Evolutionary conservation across 2,888 invertebrate species (phyloP).

Genomic region (Diploptera punctata): DNA sequence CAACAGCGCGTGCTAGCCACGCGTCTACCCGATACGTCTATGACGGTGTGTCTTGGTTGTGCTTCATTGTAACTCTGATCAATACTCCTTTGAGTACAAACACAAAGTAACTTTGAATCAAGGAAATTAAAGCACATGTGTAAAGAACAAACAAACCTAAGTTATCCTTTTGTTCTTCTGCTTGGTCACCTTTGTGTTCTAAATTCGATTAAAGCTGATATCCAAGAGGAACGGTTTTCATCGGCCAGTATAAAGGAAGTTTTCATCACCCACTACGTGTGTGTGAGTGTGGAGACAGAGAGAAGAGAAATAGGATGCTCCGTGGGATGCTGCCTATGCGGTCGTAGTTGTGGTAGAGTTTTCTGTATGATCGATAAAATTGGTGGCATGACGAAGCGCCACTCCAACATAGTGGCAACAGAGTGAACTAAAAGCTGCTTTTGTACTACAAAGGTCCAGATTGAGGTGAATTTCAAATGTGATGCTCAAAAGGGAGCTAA

Average conservation of each 20-base stretch:
- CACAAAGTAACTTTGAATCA: neutral
- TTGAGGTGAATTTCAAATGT: no score
- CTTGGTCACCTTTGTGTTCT: slow-evolving; percentile 7
- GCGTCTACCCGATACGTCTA: neutral
- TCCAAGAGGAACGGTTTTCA: neutral
- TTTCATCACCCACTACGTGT: no score
- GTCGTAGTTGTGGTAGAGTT: neutral
- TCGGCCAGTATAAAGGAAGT: neutral
- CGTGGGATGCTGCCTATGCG: neutral
- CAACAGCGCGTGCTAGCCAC: neutral
- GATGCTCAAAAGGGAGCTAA: no score
- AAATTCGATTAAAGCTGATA: neutral
- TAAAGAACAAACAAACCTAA: neutral
- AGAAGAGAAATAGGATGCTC: no score
- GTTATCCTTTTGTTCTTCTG: slow-evolving; percentile 9
- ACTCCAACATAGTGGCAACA: neutral
- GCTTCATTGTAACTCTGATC: neutral
- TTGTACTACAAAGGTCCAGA: neutral
- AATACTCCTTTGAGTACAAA: neutral
- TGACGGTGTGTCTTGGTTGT: no score
- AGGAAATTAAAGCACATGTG: neutral
- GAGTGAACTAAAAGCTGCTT: neutral
- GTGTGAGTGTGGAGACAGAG: no score
- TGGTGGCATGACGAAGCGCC: slow-evolving; percentile 5
- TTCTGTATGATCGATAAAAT: slow-evolving; percentile 13